Evolutionary conservation across 2,113 vertebrate species (phyloP), one percentile per base, ranked within the genome.

Genomic region (Nyctereutes procyonoides): DNA sequence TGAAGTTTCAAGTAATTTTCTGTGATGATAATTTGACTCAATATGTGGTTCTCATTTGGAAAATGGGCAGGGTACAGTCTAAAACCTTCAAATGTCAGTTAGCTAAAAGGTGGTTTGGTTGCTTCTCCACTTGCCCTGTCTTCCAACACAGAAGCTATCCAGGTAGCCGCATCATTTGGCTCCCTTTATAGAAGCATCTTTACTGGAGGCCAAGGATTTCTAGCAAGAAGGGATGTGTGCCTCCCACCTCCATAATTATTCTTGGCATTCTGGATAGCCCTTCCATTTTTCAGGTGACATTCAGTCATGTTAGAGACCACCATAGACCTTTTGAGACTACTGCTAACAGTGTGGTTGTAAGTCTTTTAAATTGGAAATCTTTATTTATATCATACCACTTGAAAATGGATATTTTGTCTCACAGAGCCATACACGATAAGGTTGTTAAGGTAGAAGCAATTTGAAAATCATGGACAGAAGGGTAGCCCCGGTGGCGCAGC

Each of bases 31-130:
- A n/a, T 94, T 94, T 77, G 58, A 67, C 35, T 93, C 62, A 76
- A 30, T 80, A 51, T 93, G 51, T 88, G n/a, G 63, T 80, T 80
- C 20, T 95, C 83, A n/a, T 67, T 96, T 90, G 69, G 87, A 96
- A 95, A 92, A 63, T 0, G 0, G 62, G 16, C 76, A 65, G 19
- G 11, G 16, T n/a, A 80, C 38, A 79, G 43, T 87, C 82, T 80
- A 74, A 89, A 94, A 83, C 24, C n/a, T 95, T 69, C 71, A 51
- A 77, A 20, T 10, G 32, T 88, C 5, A 55, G 51, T 7, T 81
- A 74, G n/a, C 79, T 65, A 35, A 51, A 65, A 56, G n/a, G 43
- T 48, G 71, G 51, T 43, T 51, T 62, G 0, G 9, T 79, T 87
- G 28, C n/a, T 88, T 87, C 63, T 79, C n/a, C 74, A 0, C 73